Base-by-base conservation (phyloP, 2,888 invertebrate species). In the Lasioglossum leucozonium region DNA sequence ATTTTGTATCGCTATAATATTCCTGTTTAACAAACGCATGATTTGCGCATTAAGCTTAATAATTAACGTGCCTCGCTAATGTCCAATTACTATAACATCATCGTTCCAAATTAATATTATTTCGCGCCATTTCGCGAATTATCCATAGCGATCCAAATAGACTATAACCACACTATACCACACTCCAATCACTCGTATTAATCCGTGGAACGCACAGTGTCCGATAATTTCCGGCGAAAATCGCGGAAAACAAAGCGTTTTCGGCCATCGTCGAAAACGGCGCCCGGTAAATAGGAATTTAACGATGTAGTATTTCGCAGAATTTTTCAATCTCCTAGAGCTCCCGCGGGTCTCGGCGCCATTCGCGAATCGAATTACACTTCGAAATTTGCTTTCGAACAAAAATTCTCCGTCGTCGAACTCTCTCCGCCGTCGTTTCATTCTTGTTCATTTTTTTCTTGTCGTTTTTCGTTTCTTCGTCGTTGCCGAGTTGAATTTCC, bases 321-420 rank as follows among this genome's bases (percentile, higher is more conserved):
- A 67, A 82, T 82, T 79, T 47, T 69, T 79, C 79, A 73, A 82
- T 82, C 73, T 51, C 55, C 34, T 16, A 2, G 79, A 73, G 47
- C 67, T 74, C 30, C 26, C 58, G 2, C 58, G 58, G 26, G 58
- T 58, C 47, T 30, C 74, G 62, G 22, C 73, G 16, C 65, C 58
- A 71, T 62, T 11, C 10, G 58, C 42, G 37, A 71, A 77, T 77
- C 58, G 44, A 77, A 37, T 55, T 18, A n/a, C 22, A 26, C 37
- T 37, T 81, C 58, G n/a, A 26, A 55, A 44, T 72, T 72, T 47
- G 67, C 47, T 40, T 18, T 30, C 62, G 44, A 62, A 44, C 62
- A 26, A 79, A 72, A 72, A 79, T 79, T 44, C 47, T 11, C 44
- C 34, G 34, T 26, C 13, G 16, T 13, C 37, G 40, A 51, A 72